These are phyloP conservation scores for Eriocheir sinensis DNA, from an alignment of 1,140 invertebrate genomes.

Conservation along the genomic window DNA sequence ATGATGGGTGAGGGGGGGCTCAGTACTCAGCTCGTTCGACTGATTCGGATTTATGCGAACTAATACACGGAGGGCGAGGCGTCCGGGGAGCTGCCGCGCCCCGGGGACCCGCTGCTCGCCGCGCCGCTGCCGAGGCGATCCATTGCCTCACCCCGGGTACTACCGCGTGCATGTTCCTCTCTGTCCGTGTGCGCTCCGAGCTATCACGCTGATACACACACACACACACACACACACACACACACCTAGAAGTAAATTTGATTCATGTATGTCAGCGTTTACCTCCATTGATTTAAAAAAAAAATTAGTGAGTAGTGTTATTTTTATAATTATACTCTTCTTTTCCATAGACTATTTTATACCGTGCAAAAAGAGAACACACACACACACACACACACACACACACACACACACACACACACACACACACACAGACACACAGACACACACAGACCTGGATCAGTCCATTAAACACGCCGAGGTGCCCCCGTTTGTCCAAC, in stretches of 20 bases:
- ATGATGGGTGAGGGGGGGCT: neutral
- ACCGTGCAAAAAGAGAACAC: too few relatives aligned
- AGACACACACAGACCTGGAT: slow-evolving; percentile 4
- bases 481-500: slow-evolving; percentile 28
- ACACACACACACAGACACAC: slow-evolving; percentile 9
- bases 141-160: neutral
- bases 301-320: too few relatives aligned
- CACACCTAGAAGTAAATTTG: too few relatives aligned
- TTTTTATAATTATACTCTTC: too few relatives aligned
- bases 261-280: too few relatives aligned
- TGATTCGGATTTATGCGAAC: neutral
- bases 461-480: slow-evolving; percentile 4
- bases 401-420: neutral
- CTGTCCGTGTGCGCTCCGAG: neutral
- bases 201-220: too few relatives aligned
- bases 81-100: neutral
- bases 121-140: neutral
- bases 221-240: neutral
- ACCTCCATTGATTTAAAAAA: too few relatives aligned
- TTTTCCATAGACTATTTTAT: too few relatives aligned
- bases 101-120: neutral
- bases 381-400: neutral
- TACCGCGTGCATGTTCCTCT: neutral
- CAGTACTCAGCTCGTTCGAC: neutral
- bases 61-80: neutral